Base-by-base conservation (phyloP, 2,113 vertebrate genomes). In the Paramormyrops kingsleyae region DNA sequence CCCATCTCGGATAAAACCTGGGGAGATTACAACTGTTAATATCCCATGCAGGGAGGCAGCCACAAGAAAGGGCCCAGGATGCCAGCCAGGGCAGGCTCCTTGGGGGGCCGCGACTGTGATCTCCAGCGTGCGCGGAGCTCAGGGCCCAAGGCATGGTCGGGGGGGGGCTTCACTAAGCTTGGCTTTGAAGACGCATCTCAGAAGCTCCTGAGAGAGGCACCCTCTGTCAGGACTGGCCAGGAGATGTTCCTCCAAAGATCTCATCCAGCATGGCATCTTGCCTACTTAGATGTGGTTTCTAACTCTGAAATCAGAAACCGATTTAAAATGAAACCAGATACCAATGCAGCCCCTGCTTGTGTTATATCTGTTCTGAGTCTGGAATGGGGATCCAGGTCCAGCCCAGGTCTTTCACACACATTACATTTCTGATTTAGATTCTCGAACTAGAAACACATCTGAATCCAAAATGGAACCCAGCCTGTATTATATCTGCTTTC, bases 61-160 rank as follows among this genome's bases (percentile, higher is more conserved):
- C 93, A 94, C 92, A 93, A 93, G 91, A 93, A 94, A 92, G 49
- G 19, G 50, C 47, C 19, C 27, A 53, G 15, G n/a, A 27, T 31
- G 85, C 85, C 50, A 50, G 85, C 85, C 31, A 9, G 85, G 85
- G 17, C 85, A 56, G 27, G 50, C 85, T 27, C 17, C 31, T 15
- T 35, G 85, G 50, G 85, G 85, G 85, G 85, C 31, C 15, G 39
- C 17, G 13, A 12, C 85, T 87, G n/a, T 86, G 85, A 87, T 87
- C 49, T 87, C 50, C 50, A 87, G 85, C 15, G 13, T 35, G 27
- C 5, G 27, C 19, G 85, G 85, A 87, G n/a, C 85, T 35, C 31
- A 9, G 85, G 47, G 50, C 13, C 44, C 17, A 66, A 27, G 62
- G 59, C 59, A 66, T 66, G 24, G 24, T 19, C 1, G 13, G 31